Evolutionary conservation across 2,888 invertebrate species (phyloP).

Genomic region (Xanthostigma xanthostigma): DNA sequence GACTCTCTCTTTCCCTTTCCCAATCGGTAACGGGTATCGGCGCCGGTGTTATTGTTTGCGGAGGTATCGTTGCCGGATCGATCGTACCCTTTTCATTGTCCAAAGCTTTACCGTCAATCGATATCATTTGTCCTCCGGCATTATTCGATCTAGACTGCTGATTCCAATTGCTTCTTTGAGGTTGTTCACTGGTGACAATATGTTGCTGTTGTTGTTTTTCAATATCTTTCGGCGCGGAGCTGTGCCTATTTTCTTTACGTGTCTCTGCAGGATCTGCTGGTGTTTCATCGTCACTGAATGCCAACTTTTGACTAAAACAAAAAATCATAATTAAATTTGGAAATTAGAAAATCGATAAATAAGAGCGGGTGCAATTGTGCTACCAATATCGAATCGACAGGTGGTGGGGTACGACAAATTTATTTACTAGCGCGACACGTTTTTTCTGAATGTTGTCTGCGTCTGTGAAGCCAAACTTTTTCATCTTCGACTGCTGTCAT

Average conservation of each 20-base stretch:
- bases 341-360: too few species aligned
- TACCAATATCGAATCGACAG: too few species aligned
- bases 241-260: constrained; percentile 16
- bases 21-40: constrained; percentile 37
- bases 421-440: too few species aligned
- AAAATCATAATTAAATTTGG: constrained; percentile 8
- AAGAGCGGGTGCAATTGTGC: too few species aligned
- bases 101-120: constrained; percentile 28
- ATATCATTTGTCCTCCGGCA: constrained; percentile 25
- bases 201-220: background rate
- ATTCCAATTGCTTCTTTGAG: constrained; percentile 12
- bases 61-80: constrained; percentile 26
- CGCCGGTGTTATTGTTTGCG: constrained; percentile 29
- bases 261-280: constrained; percentile 21
- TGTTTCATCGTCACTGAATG: constrained; percentile 85
- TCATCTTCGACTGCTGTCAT: constrained; percentile 33
- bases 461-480: constrained; percentile 54
- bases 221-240: constrained; percentile 10
- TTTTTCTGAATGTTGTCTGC: constrained; percentile 51
- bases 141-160: constrained; percentile 14
- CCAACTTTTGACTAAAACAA: constrained; percentile 63
- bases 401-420: too few species aligned
- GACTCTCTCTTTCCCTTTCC: constrained; percentile 31
- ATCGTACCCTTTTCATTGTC: constrained; percentile 29
- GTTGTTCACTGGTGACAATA: constrained; percentile 5